Percentiles rank a stretch among this genome's conserved stretches.
phyloP scores from a whole-genome alignment of 2,113 vertebrate species.

The Peromyscus polionotus region DNA sequence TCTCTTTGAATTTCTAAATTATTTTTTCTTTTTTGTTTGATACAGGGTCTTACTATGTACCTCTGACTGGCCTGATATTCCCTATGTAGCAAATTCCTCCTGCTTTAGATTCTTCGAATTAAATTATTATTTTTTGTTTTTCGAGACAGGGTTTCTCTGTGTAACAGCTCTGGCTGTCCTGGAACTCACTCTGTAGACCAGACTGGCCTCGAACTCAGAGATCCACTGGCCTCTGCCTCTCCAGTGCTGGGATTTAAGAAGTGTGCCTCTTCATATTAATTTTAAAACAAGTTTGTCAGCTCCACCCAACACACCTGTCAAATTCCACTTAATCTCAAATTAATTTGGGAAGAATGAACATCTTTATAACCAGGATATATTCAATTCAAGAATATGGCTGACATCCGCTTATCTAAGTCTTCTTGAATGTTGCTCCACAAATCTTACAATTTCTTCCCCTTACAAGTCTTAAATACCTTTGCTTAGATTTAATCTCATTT shows the following conservation, averaged over 20 bases:
- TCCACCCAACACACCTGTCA: not conserved
- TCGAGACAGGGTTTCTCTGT: too few relatives aligned
- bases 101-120: not conserved
- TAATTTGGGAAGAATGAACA: slow-evolving; percentile 12
- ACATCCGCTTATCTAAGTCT: not conserved
- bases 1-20: not conserved
- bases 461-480: not conserved
- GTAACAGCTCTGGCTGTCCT: too few relatives aligned
- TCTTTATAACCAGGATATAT: not conserved
- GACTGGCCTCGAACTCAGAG: too few relatives aligned
- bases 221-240: too few relatives aligned
- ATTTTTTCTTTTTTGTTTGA: not conserved
- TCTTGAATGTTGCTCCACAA: slow-evolving; percentile 33
- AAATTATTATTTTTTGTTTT: not conserved
- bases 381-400: slow-evolving; percentile 15
- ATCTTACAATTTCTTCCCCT: slow-evolving; percentile 1
- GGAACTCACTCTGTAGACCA: too few relatives aligned
- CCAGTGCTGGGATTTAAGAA: too few relatives aligned
- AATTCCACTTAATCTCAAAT: not conserved
- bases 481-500: slow-evolving; percentile 26
- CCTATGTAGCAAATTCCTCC: not conserved
- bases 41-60: not conserved
- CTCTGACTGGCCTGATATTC: not conserved
- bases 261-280: not conserved
- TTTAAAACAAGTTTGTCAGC: slow-evolving; percentile 34